Percentiles rank a stretch among this genome's conserved stretches.
Evolutionary conservation across 2,888 invertebrate species (phyloP).

Genomic region (Apantesis nais): DNA sequence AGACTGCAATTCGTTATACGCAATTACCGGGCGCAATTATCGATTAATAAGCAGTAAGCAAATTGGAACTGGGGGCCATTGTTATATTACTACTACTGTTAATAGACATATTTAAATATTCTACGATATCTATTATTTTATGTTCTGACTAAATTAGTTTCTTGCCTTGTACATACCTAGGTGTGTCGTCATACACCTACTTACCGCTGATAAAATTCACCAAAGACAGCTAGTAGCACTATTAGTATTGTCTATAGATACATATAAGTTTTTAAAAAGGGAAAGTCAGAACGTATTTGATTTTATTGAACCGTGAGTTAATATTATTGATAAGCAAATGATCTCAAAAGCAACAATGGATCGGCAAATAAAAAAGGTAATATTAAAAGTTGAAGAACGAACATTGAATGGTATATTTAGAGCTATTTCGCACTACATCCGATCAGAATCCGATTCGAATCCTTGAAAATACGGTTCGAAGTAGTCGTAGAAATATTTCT

Average conservation of each 20-base stretch:
- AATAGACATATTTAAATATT: not conserved
- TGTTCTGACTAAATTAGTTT: too few relatives aligned
- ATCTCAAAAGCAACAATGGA: not conserved
- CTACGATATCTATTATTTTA: not conserved
- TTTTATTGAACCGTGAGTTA: not conserved
- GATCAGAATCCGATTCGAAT: too few relatives aligned
- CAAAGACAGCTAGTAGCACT: too few relatives aligned
- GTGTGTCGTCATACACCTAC: too few relatives aligned
- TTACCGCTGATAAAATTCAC: too few relatives aligned
- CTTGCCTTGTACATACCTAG: too few relatives aligned
- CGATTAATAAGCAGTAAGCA: not conserved
- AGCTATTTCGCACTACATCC: too few relatives aligned
- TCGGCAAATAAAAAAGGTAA: not conserved
- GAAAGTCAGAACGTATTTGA: not conserved
- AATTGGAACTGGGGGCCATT: not conserved
- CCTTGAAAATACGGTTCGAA: too few relatives aligned
- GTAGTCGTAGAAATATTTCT: too few relatives aligned
- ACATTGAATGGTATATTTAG: not conserved
- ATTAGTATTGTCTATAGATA: too few relatives aligned
- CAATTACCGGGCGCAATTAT: constrained; percentile 14
- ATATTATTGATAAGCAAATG: not conserved
- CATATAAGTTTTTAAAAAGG: not conserved
- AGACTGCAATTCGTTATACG: constrained; percentile 47
- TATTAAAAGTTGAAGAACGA: not conserved
- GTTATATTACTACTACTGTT: not conserved